phyloP scores from a whole-genome alignment of 2,113 vertebrate species.

The Cryptomyrus ogoouensis region DNA sequence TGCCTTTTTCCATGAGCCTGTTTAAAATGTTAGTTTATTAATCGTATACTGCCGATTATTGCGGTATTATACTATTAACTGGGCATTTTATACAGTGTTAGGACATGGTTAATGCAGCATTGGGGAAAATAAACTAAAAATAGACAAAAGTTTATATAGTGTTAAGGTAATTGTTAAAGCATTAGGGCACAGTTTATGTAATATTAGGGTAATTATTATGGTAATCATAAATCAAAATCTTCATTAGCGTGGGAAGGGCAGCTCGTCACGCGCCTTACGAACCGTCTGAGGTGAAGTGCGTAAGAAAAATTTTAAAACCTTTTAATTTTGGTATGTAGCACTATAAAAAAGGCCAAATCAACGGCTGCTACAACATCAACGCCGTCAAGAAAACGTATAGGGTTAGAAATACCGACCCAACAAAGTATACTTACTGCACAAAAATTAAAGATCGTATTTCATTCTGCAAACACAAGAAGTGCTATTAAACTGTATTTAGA shows the following conservation, averaged over 20 bases:
- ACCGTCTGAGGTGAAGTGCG: background rate
- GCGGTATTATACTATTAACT: background rate
- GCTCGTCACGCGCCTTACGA: background rate
- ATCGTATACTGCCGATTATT: background rate
- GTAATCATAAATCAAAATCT: background rate
- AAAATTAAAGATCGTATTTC: background rate
- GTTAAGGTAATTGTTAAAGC: background rate
- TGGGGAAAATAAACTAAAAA: background rate
- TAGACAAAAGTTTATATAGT: background rate
- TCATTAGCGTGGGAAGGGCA: background rate
- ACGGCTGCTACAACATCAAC: background rate
- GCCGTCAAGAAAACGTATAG: background rate
- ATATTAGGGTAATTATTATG: background rate
- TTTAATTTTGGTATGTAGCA: background rate
- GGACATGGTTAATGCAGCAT: background rate
- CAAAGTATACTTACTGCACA: background rate
- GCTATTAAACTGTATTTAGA: background rate
- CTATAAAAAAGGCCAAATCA: background rate
- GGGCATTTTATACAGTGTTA: background rate
- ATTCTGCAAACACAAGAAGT: background rate
- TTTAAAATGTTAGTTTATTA: background rate
- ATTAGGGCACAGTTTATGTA: background rate
- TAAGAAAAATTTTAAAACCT: background rate
- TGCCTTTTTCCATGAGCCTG: background rate
- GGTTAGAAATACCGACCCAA: background rate